Conservation (phyloP, 2,888 invertebrate species). For the Agapetus fuscipes region DNA sequence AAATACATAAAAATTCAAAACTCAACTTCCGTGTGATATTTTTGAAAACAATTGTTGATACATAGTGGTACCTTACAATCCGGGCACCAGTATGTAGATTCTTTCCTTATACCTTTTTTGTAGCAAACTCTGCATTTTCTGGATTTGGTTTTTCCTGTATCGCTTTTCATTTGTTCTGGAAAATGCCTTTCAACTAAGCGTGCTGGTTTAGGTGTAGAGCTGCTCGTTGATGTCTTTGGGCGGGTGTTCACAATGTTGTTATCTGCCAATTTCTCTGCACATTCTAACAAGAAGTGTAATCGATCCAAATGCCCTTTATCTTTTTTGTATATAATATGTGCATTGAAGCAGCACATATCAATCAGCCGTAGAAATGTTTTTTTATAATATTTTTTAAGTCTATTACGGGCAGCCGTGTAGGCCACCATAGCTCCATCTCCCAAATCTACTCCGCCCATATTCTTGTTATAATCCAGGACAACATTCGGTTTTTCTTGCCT, state of each 20-base stretch:
- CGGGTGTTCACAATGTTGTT: constrained; percentile 21
- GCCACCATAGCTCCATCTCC: constrained; percentile 20
- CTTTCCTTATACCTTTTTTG: constrained; percentile 18
- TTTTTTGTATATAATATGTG: constrained; percentile 20
- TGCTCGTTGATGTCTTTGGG: constrained; percentile 22
- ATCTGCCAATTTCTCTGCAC: constrained; percentile 22
- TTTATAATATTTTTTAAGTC: constrained; percentile 18
- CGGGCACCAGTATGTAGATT: constrained; percentile 13
- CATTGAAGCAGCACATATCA: constrained; percentile 20
- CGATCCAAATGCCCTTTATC: constrained; percentile 17
- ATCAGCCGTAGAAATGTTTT: constrained; percentile 16
- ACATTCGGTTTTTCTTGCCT: constrained; percentile 21
- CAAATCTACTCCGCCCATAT: constrained; percentile 21
- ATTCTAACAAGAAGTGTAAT: constrained; percentile 22
- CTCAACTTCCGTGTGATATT: constrained; percentile 20
- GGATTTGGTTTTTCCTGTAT: constrained; percentile 22
- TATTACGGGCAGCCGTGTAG: constrained; percentile 21
- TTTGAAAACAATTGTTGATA: constrained; percentile 20
- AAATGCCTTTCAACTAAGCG: constrained; percentile 21
- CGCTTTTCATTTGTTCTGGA: constrained; percentile 22
- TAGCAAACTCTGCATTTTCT: constrained; percentile 22
- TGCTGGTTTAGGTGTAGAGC: constrained; percentile 23
- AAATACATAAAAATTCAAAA: constrained; percentile 20
- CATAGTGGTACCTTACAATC: constrained; percentile 19
- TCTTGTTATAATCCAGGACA: constrained; percentile 21